phyloP scores from a whole-genome alignment of 1,140 invertebrate species.

The Drosophila saltans region DNA sequence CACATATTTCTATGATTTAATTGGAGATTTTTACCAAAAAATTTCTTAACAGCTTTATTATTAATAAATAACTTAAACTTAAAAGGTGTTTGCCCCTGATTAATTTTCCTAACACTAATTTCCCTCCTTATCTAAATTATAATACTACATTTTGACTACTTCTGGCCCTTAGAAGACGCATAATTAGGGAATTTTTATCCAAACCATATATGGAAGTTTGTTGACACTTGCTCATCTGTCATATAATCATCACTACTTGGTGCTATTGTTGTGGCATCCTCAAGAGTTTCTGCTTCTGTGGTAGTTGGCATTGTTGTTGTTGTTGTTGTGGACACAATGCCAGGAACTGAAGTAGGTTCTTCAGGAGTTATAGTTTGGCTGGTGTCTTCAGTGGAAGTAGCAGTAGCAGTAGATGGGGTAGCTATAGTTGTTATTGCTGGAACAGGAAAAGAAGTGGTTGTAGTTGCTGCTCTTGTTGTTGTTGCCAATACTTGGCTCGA shows the following conservation, averaged over 20 bases:
- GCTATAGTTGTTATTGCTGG: neutral
- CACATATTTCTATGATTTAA: neutral
- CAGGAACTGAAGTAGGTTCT: neutral
- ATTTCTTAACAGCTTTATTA: conserved; percentile 5
- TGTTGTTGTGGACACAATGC: conserved; percentile 8
- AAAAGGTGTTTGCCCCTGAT: neutral
- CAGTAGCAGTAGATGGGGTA: neutral
- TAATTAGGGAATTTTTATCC: conserved; percentile 67
- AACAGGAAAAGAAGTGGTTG: neutral
- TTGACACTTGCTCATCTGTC: conserved; percentile 37
- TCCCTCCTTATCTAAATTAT: conserved; percentile 21
- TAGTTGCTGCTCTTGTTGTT: neutral
- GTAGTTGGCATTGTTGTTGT: conserved; percentile 10
- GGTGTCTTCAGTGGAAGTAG: neutral
- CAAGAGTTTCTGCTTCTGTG: neutral
- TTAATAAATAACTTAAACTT: conserved; percentile 8
- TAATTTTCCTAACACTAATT: neutral
- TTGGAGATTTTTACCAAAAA: neutral
- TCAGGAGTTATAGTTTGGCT: neutral
- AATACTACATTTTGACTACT: conserved; percentile 56
- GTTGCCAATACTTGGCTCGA: neutral
- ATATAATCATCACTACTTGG: conserved; percentile 53
- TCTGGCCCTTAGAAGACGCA: conserved; percentile 60
- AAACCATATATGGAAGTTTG: conserved; percentile 68
- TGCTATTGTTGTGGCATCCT: conserved; percentile 6